Base-by-base conservation (phyloP, 2,113 vertebrate genomes). In the Cichladusa arquata region DNA sequence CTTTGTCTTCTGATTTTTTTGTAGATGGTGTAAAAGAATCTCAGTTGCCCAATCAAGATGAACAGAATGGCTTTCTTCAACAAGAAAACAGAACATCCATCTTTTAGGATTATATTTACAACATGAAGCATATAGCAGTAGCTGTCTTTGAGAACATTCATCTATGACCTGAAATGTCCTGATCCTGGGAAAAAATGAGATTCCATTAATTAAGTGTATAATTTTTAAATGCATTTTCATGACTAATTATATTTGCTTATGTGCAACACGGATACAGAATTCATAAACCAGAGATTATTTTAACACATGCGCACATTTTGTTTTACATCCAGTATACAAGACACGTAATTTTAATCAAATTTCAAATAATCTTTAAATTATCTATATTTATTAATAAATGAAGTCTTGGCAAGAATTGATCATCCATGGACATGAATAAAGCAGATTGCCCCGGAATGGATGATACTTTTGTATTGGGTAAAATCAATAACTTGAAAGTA, bases 401-500 rank as follows among this genome's bases (percentile, higher is more conserved):
- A 95, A 67, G 67, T 51, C 50, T 77, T 84, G 73, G 64, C 81
- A 90, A 45, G 92, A 95, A 93, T 91, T 92, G 94, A 42, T 97
- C 81, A 85, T 83, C 76, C 62, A 96, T 97, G 97, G 97, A 97
- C 88, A 81, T 65, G n/a, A 71, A 47, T 94, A 94, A 81, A 82
- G 88, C 88, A 79, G 36, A 60, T 34, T 81, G 19, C 54, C 96
- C 90, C 69, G 51, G 48, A 74, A 96, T 92, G 92, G 97, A 86
- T 42, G 80, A 92, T 60, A 97, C 67, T 66, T 96, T 97, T 47
- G 77, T 97, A 22, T 84, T 96, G 48, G 90, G 94, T 42, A 97
- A 97, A 88, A 88, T 96, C 76, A 97, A 19, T 87, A 92, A 76
- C 40, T 93, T 97, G 66, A 98, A 98, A 97, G 83, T 79, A 73